Percentiles rank a stretch among this genome's conserved stretches.
Conservation (phyloP, 2,797 vertebrate genomes). For the Brotula barbata region DNA sequence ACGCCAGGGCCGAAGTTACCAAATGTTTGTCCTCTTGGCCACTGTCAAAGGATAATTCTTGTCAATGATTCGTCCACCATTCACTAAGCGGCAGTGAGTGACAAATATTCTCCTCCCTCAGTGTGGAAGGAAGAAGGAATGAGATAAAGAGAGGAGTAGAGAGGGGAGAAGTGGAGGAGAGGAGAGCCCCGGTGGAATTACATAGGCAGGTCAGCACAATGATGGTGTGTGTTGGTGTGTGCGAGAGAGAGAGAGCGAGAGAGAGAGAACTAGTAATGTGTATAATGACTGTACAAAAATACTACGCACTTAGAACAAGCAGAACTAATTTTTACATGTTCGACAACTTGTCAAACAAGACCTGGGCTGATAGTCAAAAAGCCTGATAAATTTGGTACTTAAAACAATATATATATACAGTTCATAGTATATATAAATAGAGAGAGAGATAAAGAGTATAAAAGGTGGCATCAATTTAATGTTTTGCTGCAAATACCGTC, state of each 20-base stretch:
- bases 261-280: constrained; percentile 33
- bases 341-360: neutral
- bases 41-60: constrained; percentile 39
- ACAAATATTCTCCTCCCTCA: constrained; percentile 53
- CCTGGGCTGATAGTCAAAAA: neutral
- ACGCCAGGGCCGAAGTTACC: constrained; percentile 36
- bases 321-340: neutral
- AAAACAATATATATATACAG: constrained; percentile 31
- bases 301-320: neutral
- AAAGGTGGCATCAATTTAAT: no score
- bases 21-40: constrained; percentile 9
- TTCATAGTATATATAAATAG: no score
- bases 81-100: constrained; percentile 45
- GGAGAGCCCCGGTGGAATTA: constrained; percentile 72
- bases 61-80: constrained; percentile 49
- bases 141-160: constrained; percentile 63
- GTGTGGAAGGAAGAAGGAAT: constrained; percentile 58
- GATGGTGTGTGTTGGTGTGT: constrained; percentile 30
- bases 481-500: no score
- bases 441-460: no score
- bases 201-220: constrained; percentile 72
- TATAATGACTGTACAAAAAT: constrained; percentile 1
- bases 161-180: constrained; percentile 57
- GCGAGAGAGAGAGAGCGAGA: constrained; percentile 10
- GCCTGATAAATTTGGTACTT: constrained; percentile 33